Evolutionary conservation across 2,888 invertebrate genomes (phyloP), one percentile per base, ranked within the genome.

Genomic region (Eupithecia centaureata): DNA sequence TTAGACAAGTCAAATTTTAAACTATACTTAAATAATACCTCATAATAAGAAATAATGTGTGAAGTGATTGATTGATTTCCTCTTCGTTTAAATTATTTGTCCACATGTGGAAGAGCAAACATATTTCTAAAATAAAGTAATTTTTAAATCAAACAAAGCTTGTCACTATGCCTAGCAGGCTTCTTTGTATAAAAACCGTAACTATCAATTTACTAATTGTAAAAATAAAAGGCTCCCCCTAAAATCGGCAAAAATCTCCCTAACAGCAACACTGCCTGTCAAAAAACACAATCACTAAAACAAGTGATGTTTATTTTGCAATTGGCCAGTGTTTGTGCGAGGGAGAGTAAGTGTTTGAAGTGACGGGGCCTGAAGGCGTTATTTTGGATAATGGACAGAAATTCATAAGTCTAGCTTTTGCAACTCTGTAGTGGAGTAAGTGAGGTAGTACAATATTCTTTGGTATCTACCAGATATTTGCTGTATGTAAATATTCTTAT

Each of bases 261-360:
- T 15, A 28, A 42, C 32, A 18, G 63, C 61, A 57, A 65, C 69
- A 65, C 65, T 56, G 71, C 72, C 57, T 66, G 76, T 71, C 66
- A 77, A 80, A 82, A 73, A 73, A 73, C 68, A 75, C 73, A 73
- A 68, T 67, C 63, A 64, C 51, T 71, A 71, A 72, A 71, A 72
- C 66, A 66, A 62, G 61, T 47, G 38, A 42, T 73, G 72, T 75
- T 75, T 61, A 58, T 42, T 35, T 73, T 69, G 66, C 75, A 73
- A 75, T 75, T 73, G 70, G 32, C 4, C 22, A 15, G 57, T 57
- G 56, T 57, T 57, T 57, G 32, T 22, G 30, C 12, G 22, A 57
- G 38, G 47, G 51, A 33, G 38, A 22, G 51, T 22, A 47, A 61
- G 42, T 61, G 57, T 58, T 18, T 42, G 32, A 30, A 56, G 54